Percentiles rank a stretch among this genome's conserved stretches.
Evolutionary conservation across 2,888 invertebrate genomes (phyloP).

Genomic region (Odiellus spinosus): DNA sequence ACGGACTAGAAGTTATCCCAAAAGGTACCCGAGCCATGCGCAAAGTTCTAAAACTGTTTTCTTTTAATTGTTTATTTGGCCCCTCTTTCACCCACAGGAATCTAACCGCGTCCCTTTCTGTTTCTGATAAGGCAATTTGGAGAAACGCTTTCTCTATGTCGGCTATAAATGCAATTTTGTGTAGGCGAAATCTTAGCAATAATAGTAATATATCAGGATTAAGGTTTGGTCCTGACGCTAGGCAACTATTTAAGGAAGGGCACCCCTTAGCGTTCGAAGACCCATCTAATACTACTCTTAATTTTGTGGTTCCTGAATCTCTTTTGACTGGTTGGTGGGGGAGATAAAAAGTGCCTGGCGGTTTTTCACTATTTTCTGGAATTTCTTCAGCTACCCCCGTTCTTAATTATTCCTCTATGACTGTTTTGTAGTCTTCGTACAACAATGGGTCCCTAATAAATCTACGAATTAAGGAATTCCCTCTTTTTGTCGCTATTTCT

Average conservation of each 20-base stretch:
- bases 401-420: too few relatives aligned
- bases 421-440: too few relatives aligned
- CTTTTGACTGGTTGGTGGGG: too few relatives aligned
- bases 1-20: slow-evolving; percentile 3
- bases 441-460: too few relatives aligned
- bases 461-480: too few relatives aligned
- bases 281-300: slow-evolving; percentile 7
- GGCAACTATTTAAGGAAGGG: slow-evolving; percentile 6
- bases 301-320: too few relatives aligned
- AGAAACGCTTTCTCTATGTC: slow-evolving; percentile 10
- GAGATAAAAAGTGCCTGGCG: too few relatives aligned
- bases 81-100: slow-evolving; percentile 6
- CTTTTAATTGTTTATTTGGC: too few relatives aligned
- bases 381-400: too few relatives aligned
- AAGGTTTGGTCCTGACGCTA: slow-evolving; percentile 5
- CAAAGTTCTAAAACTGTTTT: neutral
- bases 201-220: slow-evolving; percentile 1
- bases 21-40: neutral
- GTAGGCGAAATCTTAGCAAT: slow-evolving; percentile 10
- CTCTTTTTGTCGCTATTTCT: too few relatives aligned
- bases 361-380: too few relatives aligned
- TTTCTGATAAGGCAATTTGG: slow-evolving; percentile 4
- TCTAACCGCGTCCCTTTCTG: slow-evolving; percentile 5
- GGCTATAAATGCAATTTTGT: slow-evolving; percentile 8
- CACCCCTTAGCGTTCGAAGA: slow-evolving; percentile 3